Conservation (phyloP, 2,888 invertebrate genomes). For the Leistus spinibarbis region DNA sequence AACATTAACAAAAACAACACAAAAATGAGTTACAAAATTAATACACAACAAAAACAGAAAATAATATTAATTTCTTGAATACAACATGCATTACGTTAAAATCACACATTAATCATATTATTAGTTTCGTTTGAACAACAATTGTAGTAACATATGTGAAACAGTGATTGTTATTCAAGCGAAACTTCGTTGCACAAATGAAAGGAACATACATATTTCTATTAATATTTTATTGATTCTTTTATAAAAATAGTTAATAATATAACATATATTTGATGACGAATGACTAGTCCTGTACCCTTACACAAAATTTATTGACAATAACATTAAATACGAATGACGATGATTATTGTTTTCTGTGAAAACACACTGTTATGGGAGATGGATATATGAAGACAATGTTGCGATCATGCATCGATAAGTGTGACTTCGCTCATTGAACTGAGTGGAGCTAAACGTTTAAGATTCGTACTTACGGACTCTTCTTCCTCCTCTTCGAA, state of each 20-base stretch:
- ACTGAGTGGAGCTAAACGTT: conserved; percentile 59
- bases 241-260: background rate
- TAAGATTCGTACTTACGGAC: conserved; percentile 58
- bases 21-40: background rate
- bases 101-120: background rate
- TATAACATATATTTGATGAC: background rate
- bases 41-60: background rate
- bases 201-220: background rate
- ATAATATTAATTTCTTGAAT: no score
- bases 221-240: background rate
- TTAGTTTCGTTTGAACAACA: background rate
- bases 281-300: background rate
- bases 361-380: background rate
- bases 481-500: conserved; percentile 48
- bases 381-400: background rate
- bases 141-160: no score
- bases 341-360: background rate
- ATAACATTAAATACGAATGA: background rate
- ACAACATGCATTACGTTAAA: background rate
- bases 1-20: conserved; percentile 18
- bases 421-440: conserved; percentile 62
- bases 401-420: conserved; percentile 34
- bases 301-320: background rate
- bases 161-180: background rate
- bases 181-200: no score